Conservation (phyloP, 2,797 vertebrate species). For the Lerista edwardsae region DNA sequence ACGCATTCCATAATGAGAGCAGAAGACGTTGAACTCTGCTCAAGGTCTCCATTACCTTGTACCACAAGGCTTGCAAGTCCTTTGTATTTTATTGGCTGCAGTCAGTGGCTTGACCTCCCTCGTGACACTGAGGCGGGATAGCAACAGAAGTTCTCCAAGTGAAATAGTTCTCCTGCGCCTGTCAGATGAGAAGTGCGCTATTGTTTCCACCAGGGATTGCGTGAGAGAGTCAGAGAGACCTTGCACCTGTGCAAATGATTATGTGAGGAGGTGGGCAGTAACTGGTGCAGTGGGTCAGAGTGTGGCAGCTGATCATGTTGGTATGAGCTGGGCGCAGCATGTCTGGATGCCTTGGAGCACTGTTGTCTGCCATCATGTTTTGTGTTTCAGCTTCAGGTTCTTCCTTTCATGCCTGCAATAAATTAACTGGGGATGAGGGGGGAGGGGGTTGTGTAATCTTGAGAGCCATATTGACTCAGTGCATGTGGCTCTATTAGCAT, state of each 20-base stretch:
- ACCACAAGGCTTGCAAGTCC: neutral
- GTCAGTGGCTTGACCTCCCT: constrained; percentile 38
- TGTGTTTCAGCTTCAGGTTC: constrained; percentile 34
- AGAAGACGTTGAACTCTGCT: neutral
- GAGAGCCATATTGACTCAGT: constrained; percentile 27
- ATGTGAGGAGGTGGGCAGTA: constrained; percentile 7
- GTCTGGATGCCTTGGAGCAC: constrained; percentile 30
- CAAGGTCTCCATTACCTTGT: neutral
- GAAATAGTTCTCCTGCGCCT: constrained; percentile 17
- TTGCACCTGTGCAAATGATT: constrained; percentile 43
- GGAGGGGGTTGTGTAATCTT: constrained; percentile 31
- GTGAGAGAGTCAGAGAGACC: constrained; percentile 9
- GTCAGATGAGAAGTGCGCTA: constrained; percentile 10
- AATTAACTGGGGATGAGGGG: neutral
- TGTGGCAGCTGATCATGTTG: constrained; percentile 23
- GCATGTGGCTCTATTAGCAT: constrained; percentile 28
- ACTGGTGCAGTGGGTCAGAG: constrained; percentile 9
- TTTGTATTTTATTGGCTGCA: neutral
- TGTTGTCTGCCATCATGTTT: constrained; percentile 40
- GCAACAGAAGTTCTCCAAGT: constrained; percentile 8
- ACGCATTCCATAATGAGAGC: neutral
- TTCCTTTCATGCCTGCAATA: constrained; percentile 37
- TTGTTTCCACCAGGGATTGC: constrained; percentile 12
- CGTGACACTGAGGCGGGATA: constrained; percentile 39
- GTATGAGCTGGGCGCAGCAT: neutral